Conservation (phyloP, 1,140 invertebrate genomes). For the Anadara kagoshimensis region DNA sequence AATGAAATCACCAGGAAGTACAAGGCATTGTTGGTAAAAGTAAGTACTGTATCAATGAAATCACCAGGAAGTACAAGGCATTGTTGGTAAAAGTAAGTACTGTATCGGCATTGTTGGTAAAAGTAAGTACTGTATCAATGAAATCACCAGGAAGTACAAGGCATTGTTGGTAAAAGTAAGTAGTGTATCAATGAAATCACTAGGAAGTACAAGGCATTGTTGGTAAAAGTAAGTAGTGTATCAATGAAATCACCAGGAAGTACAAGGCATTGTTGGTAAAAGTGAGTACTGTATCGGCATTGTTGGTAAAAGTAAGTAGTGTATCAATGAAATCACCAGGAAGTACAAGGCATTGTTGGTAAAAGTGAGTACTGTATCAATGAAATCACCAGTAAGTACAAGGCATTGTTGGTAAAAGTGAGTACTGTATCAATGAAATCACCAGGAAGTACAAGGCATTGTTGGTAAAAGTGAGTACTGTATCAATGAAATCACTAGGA, state of each 20-base stretch:
- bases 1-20: constrained; percentile 64
- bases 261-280: no score
- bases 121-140: constrained; percentile 75
- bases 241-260: constrained; percentile 65
- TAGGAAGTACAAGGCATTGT: constrained; percentile 47
- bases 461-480: constrained; percentile 74
- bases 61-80: constrained; percentile 48
- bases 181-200: constrained; percentile 71
- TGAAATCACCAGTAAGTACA: constrained; percentile 60
- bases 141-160: constrained; percentile 58
- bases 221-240: no score
- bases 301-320: no score
- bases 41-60: constrained; percentile 76
- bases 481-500: constrained; percentile 65
- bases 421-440: constrained; percentile 75
- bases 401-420: constrained; percentile 55
- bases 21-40: constrained; percentile 53
- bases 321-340: constrained; percentile 69
- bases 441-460: constrained; percentile 47
- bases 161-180: constrained; percentile 56
- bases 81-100: constrained; percentile 51
- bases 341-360: constrained; percentile 55
- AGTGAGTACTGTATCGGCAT: constrained; percentile 56
- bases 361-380: constrained; percentile 75
- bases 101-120: constrained; percentile 54